These are phyloP conservation scores for Psittacula derbiana DNA, from an alignment of 2,797 vertebrate species.

Conservation along the genomic window DNA sequence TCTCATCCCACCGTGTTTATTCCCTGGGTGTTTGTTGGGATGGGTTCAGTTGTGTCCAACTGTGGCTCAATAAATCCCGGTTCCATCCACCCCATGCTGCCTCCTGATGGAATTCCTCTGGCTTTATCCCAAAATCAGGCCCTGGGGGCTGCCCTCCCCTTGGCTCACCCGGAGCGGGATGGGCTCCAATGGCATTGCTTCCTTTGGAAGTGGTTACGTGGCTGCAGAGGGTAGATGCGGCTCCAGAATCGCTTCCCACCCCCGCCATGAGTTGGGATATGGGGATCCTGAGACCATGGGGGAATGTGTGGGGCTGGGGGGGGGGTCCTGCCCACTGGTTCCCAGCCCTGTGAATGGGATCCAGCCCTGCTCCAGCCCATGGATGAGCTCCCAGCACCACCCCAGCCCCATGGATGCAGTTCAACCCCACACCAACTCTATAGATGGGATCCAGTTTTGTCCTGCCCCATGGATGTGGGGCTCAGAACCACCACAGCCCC, in stretches of 20 bases:
- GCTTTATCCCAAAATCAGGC: background rate
- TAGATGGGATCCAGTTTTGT: background rate
- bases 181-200: background rate
- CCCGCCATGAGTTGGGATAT: background rate
- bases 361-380: background rate
- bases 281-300: background rate
- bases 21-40: background rate
- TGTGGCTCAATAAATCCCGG: background rate
- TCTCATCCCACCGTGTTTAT: background rate
- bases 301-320: background rate
- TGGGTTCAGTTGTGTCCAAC: background rate
- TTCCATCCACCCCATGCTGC: background rate
- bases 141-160: background rate
- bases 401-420: too few relatives aligned
- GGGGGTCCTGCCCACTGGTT: background rate
- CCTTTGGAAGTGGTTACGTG: background rate
- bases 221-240: background rate
- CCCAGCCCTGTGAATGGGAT: background rate
- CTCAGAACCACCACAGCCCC: background rate
- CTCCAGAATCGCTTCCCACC: background rate
- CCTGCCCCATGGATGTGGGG: background rate
- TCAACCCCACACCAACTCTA: background rate
- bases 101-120: background rate
- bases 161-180: background rate
- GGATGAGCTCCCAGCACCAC: too few relatives aligned